A percentile compares a stretch with the other conserved stretches of the same genome.
phyloP scores from a whole-genome alignment of 2,888 invertebrate species.

The Dolomedes plantarius region DNA sequence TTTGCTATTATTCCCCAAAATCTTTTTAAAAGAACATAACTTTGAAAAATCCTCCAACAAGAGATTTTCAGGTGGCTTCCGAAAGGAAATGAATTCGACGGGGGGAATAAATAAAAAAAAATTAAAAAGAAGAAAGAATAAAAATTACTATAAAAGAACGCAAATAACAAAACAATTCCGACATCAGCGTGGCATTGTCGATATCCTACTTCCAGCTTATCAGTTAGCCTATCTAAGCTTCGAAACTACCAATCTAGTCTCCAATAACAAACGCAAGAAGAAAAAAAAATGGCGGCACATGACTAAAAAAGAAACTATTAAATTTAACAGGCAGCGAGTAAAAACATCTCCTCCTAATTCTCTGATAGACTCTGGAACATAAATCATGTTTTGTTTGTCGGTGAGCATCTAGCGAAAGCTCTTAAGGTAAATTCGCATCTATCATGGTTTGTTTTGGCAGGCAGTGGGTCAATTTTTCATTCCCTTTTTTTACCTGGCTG shows the following conservation, averaged over 20 bases:
- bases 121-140: too few species aligned
- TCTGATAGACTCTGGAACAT: constrained; percentile 53
- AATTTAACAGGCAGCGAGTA: constrained; percentile 59
- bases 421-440: constrained; percentile 60
- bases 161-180: too few species aligned
- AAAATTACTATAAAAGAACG: too few species aligned
- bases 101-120: too few species aligned
- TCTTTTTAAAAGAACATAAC: too few species aligned
- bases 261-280: background rate
- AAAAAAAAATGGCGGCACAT: background rate
- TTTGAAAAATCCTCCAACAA: too few species aligned
- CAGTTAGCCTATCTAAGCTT: background rate
- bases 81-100: too few species aligned
- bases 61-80: too few species aligned
- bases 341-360: constrained; percentile 58
- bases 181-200: background rate
- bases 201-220: background rate
- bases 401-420: constrained; percentile 56
- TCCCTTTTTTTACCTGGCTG: constrained; percentile 4
- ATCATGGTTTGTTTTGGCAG: constrained; percentile 71
- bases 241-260: background rate
- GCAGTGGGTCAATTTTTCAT: constrained; percentile 63
- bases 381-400: constrained; percentile 69
- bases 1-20: too few species aligned
- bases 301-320: constrained; percentile 52